A percentile compares a stretch with the other conserved stretches of the same genome.
phyloP scores from a whole-genome alignment of 1,140 invertebrate genomes.

The Whitmania pigra region DNA sequence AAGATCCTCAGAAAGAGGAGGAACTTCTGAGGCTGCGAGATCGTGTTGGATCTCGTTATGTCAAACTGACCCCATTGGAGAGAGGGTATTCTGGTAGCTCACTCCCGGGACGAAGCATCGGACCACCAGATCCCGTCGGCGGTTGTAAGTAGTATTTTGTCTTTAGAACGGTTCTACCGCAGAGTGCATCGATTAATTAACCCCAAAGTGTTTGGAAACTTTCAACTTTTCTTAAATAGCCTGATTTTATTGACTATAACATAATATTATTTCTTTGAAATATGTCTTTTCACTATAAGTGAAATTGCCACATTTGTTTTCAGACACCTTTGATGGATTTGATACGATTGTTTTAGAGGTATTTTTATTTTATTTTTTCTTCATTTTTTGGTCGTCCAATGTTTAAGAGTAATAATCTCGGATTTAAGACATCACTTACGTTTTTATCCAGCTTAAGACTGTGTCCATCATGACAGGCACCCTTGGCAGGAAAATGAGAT shows the following conservation, averaged over 20 bases:
- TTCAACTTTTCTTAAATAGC: not conserved
- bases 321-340: conserved; percentile 74
- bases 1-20: conserved; percentile 57
- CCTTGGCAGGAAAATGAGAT: conserved; percentile 58
- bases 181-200: not conserved
- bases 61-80: conserved; percentile 61
- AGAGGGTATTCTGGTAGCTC: conserved; percentile 74
- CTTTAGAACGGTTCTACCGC: too few relatives aligned
- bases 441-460: conserved; percentile 49
- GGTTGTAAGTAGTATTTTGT: conserved; percentile 30
- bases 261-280: conserved; percentile 17
- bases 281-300: not conserved
- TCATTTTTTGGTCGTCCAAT: too few relatives aligned
- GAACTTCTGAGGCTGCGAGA: conserved; percentile 60
- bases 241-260: not conserved
- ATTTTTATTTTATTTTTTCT: conserved; percentile 17
- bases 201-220: not conserved
- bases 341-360: conserved; percentile 70
- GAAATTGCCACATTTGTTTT: conserved; percentile 26
- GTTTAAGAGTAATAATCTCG: too few relatives aligned
- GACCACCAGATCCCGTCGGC: conserved; percentile 68
- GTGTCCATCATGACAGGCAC: conserved; percentile 72
- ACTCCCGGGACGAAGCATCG: conserved; percentile 68
- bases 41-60: conserved; percentile 41
- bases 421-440: too few relatives aligned